A percentile compares a stretch with the other conserved stretches of the same genome.
phyloP scores from a whole-genome alignment of 2,888 invertebrate genomes.

The Ophion ventricosus region DNA sequence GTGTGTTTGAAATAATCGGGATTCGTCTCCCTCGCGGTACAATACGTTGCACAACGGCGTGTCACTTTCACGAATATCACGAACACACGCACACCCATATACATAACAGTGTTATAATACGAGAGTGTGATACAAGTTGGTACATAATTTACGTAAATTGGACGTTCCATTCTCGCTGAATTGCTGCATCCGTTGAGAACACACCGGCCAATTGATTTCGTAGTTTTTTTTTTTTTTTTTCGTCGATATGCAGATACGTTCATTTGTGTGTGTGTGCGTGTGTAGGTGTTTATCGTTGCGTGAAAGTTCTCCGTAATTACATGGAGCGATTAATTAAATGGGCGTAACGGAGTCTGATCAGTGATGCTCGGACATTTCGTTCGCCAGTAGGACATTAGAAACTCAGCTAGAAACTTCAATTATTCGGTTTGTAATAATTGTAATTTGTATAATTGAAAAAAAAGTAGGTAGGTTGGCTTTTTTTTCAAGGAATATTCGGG shows the following conservation, averaged over 20 bases:
- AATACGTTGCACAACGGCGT: conserved; percentile 60
- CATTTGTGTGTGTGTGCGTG: neutral
- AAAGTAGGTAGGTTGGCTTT: neutral
- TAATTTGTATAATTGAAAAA: neutral
- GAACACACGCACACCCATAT: neutral
- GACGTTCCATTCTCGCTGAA: conserved; percentile 33
- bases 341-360: conserved; percentile 13
- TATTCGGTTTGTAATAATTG: neutral
- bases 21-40: conserved; percentile 21
- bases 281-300: conserved; percentile 11
- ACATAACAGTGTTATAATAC: conserved; percentile 22
- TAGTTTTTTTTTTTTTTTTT: neutral
- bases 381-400: conserved; percentile 15
- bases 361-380: conserved; percentile 5
- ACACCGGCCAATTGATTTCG: conserved; percentile 31
- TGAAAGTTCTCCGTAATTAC: conserved; percentile 44
- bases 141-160: conserved; percentile 41
- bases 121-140: conserved; percentile 29
- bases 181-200: conserved; percentile 13
- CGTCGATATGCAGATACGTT: conserved; percentile 1
- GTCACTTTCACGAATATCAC: conserved; percentile 64
- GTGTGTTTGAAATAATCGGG: conserved; percentile 45
- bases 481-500: neutral
- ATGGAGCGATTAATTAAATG: conserved; percentile 36
- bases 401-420: conserved; percentile 37